Evolutionary conservation across 2,113 vertebrate genomes (phyloP).

Genomic region (Trogon surrucura): DNA sequence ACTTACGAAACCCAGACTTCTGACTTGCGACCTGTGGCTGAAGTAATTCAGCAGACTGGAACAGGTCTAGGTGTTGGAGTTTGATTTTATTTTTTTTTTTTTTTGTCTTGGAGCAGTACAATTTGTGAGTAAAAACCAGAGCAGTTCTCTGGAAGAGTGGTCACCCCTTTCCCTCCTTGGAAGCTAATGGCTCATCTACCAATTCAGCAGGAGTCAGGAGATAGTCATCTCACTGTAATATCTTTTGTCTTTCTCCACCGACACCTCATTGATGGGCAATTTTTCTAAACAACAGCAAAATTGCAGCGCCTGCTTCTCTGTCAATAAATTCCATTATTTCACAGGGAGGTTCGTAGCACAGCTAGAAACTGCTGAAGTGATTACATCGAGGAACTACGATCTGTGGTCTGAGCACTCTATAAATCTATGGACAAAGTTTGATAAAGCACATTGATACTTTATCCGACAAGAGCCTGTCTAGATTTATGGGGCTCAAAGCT

Average conservation of each 20-base stretch:
- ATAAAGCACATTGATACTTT: constrained; percentile 69
- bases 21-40: not conserved
- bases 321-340: constrained; percentile 78
- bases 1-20: not conserved
- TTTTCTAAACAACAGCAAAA: constrained; percentile 74
- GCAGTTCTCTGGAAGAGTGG: constrained; percentile 28
- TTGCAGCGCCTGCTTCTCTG: constrained; percentile 63
- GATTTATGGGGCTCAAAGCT: constrained; percentile 56
- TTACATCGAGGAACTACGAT: constrained; percentile 62
- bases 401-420: constrained; percentile 67
- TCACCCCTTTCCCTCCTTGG: not conserved
- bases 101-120: not conserved
- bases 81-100: not conserved
- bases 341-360: constrained; percentile 49
- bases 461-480: constrained; percentile 51
- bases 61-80: not conserved
- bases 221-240: constrained; percentile 53
- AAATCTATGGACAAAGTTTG: constrained; percentile 72
- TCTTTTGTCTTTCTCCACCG: constrained; percentile 59
- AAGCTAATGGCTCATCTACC: constrained; percentile 45
- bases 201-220: constrained; percentile 59
- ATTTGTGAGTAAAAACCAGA: constrained; percentile 1
- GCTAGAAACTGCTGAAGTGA: constrained; percentile 65
- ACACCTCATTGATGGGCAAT: constrained; percentile 74
- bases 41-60: not conserved